Base-by-base conservation (phyloP, 2,113 vertebrate species). In the Nansenia antarctica region DNA sequence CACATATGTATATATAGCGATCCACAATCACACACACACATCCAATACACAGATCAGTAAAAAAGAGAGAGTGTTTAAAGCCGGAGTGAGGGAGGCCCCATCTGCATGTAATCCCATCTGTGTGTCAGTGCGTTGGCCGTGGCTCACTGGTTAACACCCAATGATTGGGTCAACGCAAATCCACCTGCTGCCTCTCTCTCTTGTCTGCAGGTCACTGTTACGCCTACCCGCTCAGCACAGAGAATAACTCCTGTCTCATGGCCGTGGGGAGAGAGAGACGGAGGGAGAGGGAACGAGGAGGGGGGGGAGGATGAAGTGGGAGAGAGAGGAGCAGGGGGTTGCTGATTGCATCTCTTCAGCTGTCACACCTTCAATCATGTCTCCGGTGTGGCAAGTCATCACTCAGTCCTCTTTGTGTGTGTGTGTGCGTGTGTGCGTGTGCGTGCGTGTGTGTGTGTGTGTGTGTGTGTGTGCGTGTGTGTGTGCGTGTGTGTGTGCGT, bases 51-150 rank as follows among this genome's bases (percentile, higher is more conserved):
- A 26, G 3, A 26, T 24, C 53, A 57, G 54, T 2, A 31, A 30
- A 15, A 20, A 15, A 42, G 3, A 58, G 29, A 59, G n/a, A 54
- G 57, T 81, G 79, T 67, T 81, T 31, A 32, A 47, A 80, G 79
- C 79, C 76, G 70, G 74, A 24, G 82, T n/a, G 87, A 74, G 81
- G 85, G 85, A 82, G 31, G 84, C 67, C 79, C 85, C 89, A 90
- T 90, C 86, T 89, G 89, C 89, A 89, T 90, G 84, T 85, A 88
- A 89, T 89, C 85, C 86, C 81, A 86, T 87, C 81, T 86, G 72
- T 85, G 85, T 84, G 85, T 73, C n/a, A 60, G 62, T 47, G 77
- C 34, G 84, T 86, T 80, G 87, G 86, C 82, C 82, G 60, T 74
- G 6, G 45, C 79, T 81, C 42, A 22, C 87, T 73, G 83, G 79